phyloP scores from a whole-genome alignment of 2,113 vertebrate genomes.

The Lagopus leucura region DNA sequence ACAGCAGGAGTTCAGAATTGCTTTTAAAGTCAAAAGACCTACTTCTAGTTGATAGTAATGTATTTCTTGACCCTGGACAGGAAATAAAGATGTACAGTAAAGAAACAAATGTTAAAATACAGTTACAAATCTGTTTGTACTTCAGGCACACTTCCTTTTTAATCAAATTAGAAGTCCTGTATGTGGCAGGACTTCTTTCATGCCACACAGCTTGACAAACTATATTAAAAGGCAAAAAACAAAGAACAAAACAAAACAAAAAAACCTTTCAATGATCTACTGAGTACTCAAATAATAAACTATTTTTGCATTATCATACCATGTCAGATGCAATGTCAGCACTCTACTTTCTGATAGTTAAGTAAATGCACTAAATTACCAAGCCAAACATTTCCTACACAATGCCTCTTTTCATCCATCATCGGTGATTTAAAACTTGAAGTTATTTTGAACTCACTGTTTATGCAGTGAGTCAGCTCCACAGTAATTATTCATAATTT shows the following conservation, averaged over 20 bases:
- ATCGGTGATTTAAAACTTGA: background rate
- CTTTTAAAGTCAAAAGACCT: background rate
- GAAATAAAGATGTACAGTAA: background rate
- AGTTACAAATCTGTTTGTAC: background rate
- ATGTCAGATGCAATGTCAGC: background rate
- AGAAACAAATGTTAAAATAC: background rate
- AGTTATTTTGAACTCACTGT: slow-evolving; percentile 8
- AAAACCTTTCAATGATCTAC: background rate
- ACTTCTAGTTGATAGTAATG: background rate
- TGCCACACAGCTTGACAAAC: background rate
- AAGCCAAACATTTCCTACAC: background rate
- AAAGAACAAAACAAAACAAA: too few species aligned
- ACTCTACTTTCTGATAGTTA: background rate
- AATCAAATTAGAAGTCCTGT: background rate
- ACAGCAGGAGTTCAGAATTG: background rate
- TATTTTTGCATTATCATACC: background rate
- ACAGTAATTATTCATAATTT: slow-evolving; percentile 9
- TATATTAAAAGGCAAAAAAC: background rate
- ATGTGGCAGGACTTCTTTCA: background rate
- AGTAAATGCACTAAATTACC: background rate
- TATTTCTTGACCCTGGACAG: background rate
- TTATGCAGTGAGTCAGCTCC: slow-evolving; percentile 20
- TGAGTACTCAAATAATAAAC: background rate
- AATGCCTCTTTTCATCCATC: background rate
- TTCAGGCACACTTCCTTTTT: background rate